These are phyloP conservation scores for Anodontia alba DNA, from an alignment of 2,888 invertebrate species.

Conservation along the genomic window DNA sequence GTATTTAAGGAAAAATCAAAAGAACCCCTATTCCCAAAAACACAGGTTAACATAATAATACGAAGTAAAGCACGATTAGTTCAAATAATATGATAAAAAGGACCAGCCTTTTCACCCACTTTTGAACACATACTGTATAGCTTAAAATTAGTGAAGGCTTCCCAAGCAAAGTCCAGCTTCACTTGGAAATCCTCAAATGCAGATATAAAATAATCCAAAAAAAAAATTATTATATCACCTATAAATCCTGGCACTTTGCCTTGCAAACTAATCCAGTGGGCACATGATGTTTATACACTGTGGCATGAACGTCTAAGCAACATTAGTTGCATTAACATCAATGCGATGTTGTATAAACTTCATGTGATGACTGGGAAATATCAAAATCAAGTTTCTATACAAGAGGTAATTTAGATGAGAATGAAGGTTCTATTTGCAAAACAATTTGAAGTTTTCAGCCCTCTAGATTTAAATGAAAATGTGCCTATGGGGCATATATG, in stretches of 20 bases:
- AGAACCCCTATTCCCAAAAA: background rate
- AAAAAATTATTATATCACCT: background rate
- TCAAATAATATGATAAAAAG: background rate
- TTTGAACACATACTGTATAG: conserved; percentile 14
- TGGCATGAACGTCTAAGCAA: no score
- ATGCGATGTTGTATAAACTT: no score
- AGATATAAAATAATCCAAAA: background rate
- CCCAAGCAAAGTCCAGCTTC: conserved; percentile 8
- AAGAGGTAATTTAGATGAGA: no score
- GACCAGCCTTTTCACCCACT: background rate
- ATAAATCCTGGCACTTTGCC: background rate
- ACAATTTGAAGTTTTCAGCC: no score
- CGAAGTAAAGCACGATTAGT: background rate
- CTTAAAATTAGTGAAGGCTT: background rate
- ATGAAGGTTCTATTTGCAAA: no score
- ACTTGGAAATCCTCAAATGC: background rate
- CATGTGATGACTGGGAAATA: no score
- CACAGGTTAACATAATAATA: background rate
- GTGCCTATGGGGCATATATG: no score
- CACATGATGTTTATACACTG: no score
- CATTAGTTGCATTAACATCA: no score
- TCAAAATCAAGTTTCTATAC: no score
- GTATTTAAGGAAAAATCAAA: background rate
- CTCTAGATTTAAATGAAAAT: no score
- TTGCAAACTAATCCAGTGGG: no score